A percentile compares a stretch with the other conserved stretches of the same genome.
phyloP scores from a whole-genome alignment of 2,113 vertebrate species.

The Mus spicilegus region DNA sequence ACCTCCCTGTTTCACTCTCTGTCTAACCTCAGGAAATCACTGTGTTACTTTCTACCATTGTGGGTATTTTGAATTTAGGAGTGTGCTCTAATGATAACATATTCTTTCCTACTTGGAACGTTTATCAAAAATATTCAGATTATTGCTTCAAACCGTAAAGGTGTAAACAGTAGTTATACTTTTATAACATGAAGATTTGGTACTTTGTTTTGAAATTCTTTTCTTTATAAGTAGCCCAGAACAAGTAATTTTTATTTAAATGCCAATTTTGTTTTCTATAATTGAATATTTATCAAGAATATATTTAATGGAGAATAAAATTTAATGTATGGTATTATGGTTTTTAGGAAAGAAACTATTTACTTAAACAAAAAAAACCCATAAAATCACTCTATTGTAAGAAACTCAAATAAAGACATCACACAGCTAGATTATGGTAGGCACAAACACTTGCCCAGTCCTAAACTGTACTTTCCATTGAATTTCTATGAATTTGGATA shows the following conservation, averaged over 20 bases:
- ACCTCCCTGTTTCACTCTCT: not conserved
- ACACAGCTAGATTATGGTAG: not conserved
- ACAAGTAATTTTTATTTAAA: constrained; percentile 17
- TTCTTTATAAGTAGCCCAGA: constrained; percentile 25
- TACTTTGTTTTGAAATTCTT: constrained; percentile 52
- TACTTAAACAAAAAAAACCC: not conserved
- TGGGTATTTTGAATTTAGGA: constrained; percentile 41
- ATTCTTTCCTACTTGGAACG: not conserved
- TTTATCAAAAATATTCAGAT: constrained; percentile 38
- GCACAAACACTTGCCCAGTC: not conserved
- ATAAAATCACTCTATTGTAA: not conserved
- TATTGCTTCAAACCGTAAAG: constrained; percentile 14
- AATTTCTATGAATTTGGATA: not conserved
- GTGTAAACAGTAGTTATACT: not conserved
- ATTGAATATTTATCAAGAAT: constrained; percentile 22
- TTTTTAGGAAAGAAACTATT: not conserved
- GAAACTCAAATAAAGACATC: not conserved
- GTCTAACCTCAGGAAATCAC: not conserved
- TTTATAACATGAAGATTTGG: not conserved
- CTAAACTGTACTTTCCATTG: not conserved
- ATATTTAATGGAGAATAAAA: not conserved
- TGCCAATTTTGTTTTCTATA: constrained; percentile 19
- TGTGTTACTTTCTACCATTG: constrained; percentile 40
- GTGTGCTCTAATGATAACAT: constrained; percentile 39
- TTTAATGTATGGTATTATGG: not conserved